These are phyloP conservation scores for Hydrolagus affinis DNA, from an alignment of 2,113 vertebrate species.

Conservation along the genomic window DNA sequence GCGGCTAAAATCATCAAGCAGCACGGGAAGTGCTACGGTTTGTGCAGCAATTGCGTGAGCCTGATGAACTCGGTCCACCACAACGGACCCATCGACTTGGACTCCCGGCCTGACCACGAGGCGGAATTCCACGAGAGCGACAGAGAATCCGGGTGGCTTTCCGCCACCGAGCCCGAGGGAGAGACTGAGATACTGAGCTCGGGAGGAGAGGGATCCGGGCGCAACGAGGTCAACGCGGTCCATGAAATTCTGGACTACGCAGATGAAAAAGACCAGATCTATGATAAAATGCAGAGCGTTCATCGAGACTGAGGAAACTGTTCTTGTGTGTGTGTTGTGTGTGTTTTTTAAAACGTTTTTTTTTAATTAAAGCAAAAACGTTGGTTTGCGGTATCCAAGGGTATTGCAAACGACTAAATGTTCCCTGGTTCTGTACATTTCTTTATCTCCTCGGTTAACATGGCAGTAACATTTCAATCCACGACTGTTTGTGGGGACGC, in stretches of 20 bases:
- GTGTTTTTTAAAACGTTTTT: neutral
- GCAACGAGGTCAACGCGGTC: neutral
- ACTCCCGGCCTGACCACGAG: conserved; percentile 39
- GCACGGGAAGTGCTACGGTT: conserved; percentile 79
- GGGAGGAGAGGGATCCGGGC: conserved; percentile 1
- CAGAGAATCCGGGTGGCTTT: conserved; percentile 20
- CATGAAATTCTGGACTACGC: conserved; percentile 7
- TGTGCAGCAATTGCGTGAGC: conserved; percentile 69
- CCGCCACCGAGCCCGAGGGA: neutral
- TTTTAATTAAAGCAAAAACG: neutral
- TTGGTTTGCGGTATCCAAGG: too few species aligned
- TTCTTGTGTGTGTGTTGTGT: too few species aligned
- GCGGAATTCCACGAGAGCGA: conserved; percentile 13
- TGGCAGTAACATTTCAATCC: too few species aligned
- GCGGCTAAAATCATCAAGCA: conserved; percentile 88
- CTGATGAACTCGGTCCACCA: conserved; percentile 81
- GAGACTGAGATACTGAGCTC: conserved; percentile 13
- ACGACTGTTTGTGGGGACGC: too few species aligned
- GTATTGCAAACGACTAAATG: neutral
- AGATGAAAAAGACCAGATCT: conserved; percentile 11
- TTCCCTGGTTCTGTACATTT: neutral
- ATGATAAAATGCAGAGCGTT: neutral
- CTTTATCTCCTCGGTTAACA: neutral
- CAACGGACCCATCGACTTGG: conserved; percentile 68
- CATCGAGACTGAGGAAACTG: neutral